These are phyloP conservation scores for Halesus radiatus DNA, from an alignment of 1,140 invertebrate genomes.

Conservation along the genomic window DNA sequence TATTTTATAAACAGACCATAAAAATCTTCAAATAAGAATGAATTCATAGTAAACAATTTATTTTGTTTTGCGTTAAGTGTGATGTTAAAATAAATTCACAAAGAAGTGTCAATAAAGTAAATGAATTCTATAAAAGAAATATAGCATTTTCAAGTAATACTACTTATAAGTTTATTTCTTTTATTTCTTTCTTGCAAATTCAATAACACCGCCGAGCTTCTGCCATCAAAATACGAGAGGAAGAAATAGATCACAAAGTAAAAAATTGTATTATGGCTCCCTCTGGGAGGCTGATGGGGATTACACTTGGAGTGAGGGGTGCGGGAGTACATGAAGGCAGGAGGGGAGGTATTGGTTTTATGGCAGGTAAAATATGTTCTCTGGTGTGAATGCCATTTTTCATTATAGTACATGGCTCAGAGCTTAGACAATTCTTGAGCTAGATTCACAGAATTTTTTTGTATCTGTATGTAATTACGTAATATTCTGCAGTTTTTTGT, in stretches of 20 bases:
- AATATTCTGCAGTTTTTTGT: too few relatives aligned
- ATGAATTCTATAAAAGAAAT: too few relatives aligned
- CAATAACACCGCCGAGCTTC: slow-evolving; percentile 12
- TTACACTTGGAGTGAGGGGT: neutral
- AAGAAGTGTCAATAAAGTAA: too few relatives aligned
- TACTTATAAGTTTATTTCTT: neutral
- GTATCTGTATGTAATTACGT: too few relatives aligned
- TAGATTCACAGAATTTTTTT: too few relatives aligned
- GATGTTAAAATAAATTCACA: too few relatives aligned
- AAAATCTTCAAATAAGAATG: too few relatives aligned
- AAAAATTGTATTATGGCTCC: slow-evolving; percentile 19
- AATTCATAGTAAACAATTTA: too few relatives aligned
- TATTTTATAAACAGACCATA: too few relatives aligned
- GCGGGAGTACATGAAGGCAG: neutral
- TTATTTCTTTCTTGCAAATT: slow-evolving; percentile 16
- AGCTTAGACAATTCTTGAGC: neutral
- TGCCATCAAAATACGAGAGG: slow-evolving; percentile 20
- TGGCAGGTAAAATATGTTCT: slow-evolving; percentile 9
- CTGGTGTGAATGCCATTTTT: slow-evolving; percentile 16
- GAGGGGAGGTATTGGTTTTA: slow-evolving; percentile 11
- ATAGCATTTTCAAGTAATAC: too few relatives aligned
- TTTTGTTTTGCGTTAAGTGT: too few relatives aligned
- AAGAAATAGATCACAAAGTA: slow-evolving; percentile 31
- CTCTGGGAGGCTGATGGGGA: neutral
- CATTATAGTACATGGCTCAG: slow-evolving; percentile 2